phyloP scores from a whole-genome alignment of 1,140 invertebrate genomes.

The Heliothis virescens region DNA sequence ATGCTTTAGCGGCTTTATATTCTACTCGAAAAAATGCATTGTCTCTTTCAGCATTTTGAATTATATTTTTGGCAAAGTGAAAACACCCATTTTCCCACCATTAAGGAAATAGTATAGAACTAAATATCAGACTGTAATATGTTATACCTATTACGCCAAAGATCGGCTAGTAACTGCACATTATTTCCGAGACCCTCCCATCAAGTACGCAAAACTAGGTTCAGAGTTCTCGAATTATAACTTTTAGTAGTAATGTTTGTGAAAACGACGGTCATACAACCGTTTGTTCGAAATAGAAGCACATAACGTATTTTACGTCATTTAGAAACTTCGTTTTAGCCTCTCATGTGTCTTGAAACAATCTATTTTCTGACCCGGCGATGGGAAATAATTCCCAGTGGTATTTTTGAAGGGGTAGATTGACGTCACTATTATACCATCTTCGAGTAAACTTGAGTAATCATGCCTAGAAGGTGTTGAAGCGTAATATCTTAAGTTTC shows the following conservation, averaged over 20 bases:
- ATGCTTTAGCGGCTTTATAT: no score
- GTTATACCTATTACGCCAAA: no score
- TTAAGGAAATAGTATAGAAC: no score
- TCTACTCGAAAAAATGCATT: no score
- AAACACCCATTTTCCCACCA: no score
- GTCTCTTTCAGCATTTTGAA: no score
- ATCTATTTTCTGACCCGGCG: conserved; percentile 7
- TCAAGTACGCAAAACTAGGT: conserved; percentile 12
- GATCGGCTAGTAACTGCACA: not conserved
- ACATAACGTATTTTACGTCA: conserved; percentile 29
- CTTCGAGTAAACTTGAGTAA: conserved; percentile 21
- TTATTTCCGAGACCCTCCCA: conserved; percentile 1
- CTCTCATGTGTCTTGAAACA: conserved; percentile 22
- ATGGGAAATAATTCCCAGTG: conserved; percentile 6
- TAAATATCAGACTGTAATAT: no score
- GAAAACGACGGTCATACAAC: conserved; percentile 11
- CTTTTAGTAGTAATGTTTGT: conserved; percentile 33
- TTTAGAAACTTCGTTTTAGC: conserved; percentile 24
- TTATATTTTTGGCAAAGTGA: no score
- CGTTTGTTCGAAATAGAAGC: conserved; percentile 10
- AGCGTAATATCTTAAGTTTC: conserved; percentile 37
- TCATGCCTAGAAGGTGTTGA: conserved; percentile 15
- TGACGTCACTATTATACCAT: not conserved
- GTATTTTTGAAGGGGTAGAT: conserved; percentile 7
- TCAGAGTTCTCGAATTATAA: conserved; percentile 34